phyloP scores from a whole-genome alignment of 1,140 invertebrate genomes.

The Drosophila kepulauana region DNA sequence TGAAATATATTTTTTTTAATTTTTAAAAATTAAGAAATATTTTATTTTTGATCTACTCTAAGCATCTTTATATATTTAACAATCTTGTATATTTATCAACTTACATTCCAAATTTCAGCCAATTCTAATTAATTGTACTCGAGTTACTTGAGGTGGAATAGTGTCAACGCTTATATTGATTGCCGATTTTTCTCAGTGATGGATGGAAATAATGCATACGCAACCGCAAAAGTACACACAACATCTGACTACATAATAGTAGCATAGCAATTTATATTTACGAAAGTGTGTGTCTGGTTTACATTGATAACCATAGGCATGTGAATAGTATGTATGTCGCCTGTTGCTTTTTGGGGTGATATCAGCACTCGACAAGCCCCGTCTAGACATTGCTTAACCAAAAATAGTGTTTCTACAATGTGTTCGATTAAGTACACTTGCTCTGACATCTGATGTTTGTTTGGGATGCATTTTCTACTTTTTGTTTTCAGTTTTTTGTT shows the following conservation, averaged over 20 bases:
- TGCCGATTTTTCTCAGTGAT: slow-evolving; percentile 7
- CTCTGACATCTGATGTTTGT: slow-evolving; percentile 14
- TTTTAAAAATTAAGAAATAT: no score
- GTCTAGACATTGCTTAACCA: slow-evolving; percentile 67
- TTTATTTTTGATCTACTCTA: no score
- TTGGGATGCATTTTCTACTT: slow-evolving; percentile 21
- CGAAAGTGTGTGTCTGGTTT: slow-evolving; percentile 50
- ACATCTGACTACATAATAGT: slow-evolving; percentile 16
- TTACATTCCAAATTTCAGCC: not conserved
- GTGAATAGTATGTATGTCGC: slow-evolving; percentile 17
- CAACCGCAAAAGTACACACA: slow-evolving; percentile 50
- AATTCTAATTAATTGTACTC: not conserved
- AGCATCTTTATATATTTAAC: not conserved
- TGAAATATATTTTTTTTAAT: no score
- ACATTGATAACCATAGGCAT: slow-evolving; percentile 65
- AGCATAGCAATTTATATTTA: not conserved
- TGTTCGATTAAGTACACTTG: slow-evolving; percentile 11
- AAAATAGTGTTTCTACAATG: slow-evolving; percentile 53
- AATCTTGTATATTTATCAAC: not conserved
- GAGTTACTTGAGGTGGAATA: slow-evolving; percentile 20
- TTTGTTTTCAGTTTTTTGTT: not conserved
- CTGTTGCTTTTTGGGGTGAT: slow-evolving; percentile 33
- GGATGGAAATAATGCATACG: slow-evolving; percentile 34
- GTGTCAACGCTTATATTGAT: not conserved
- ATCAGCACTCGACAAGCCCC: slow-evolving; percentile 37